These are phyloP conservation scores for Paracentrotus lividus DNA, from an alignment of 53 echinoderm and acorn worm genomes.

Conservation along the genomic window DNA sequence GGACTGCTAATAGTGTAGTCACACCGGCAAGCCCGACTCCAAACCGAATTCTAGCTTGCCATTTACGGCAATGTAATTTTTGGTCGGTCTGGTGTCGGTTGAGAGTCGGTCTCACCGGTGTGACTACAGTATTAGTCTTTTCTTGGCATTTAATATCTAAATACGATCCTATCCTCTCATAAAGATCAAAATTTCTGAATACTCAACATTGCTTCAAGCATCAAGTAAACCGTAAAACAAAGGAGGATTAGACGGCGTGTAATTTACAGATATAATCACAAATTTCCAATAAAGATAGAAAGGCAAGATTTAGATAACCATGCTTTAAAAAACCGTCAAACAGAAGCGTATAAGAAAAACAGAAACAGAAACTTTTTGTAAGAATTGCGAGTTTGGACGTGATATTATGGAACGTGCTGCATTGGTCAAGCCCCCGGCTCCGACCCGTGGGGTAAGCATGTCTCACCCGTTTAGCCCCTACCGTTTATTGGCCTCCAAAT, in stretches of 20 bases:
- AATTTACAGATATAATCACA: neutral
- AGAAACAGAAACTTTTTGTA: neutral
- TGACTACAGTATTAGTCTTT: no score
- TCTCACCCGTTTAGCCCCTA: slow-evolving; percentile 53
- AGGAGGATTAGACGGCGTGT: neutral
- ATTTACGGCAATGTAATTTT: no score
- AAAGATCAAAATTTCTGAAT: no score
- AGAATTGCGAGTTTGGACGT: neutral
- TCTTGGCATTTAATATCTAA: no score
- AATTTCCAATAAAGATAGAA: neutral
- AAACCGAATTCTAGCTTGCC: no score
- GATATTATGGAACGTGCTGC: slow-evolving; percentile 14
- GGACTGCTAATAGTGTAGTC: no score
- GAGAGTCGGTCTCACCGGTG: no score
- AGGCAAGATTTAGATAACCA: no score
- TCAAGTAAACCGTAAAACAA: neutral
- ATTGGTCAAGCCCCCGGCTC: slow-evolving; percentile 32
- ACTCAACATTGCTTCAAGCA: neutral
- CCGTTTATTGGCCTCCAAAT: neutral
- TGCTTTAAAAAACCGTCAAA: neutral
- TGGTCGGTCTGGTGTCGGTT: no score
- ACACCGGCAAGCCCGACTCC: no score
- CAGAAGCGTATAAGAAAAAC: neutral
- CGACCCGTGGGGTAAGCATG: slow-evolving; percentile 50
- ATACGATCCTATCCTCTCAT: no score